Base-by-base conservation (phyloP, 2,797 vertebrate genomes). In the Typhlichthys eigenmanni region DNA sequence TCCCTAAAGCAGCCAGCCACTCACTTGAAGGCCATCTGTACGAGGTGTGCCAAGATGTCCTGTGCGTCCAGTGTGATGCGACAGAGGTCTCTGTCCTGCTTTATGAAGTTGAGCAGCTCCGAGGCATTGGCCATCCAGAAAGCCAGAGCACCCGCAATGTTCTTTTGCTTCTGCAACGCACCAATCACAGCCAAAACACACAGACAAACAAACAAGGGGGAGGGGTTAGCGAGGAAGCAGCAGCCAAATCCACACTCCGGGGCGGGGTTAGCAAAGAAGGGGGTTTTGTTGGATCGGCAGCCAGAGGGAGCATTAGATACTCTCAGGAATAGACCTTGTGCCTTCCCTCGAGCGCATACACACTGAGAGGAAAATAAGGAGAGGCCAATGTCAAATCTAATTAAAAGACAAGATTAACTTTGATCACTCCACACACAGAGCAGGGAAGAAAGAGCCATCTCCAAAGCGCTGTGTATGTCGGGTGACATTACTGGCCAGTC, bases 101-200 rank as follows among this genome's bases (percentile, higher is more conserved):
- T 99, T 83, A 99, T 85, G 79, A 99, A 99, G 91, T 99, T 99
- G 72, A 99, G 92, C 62, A 99, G 92, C 73, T 99, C 98, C 0
- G 98, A 99, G 12, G 98, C 95, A 52, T 99, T 99, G 81, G 97
- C 98, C 98, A 99, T 99, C 98, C 98, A 99, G 89, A 99, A 99
- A 47, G 97, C 98, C 89, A 99, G 95, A 1, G 97, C 96, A 14
- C 96, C 96, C 0, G 98, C 98, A 1, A 98, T 99, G 86, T 98
- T 98, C 91, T 98, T 99, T 92, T 98, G 97, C 72, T 99, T 98
- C 97, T 99, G 93, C 80, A 89, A 88, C 0, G 80, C 14, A 90
- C 32, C 75, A 52, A 72, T 38, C 65, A 77, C 58, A 80, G 1
- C 7, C 17, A 51, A 32, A 66, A 76, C 53, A 64, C 52, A 70